phyloP scores from a whole-genome alignment of 2,113 vertebrate genomes.

The Elephantulus edwardii region DNA sequence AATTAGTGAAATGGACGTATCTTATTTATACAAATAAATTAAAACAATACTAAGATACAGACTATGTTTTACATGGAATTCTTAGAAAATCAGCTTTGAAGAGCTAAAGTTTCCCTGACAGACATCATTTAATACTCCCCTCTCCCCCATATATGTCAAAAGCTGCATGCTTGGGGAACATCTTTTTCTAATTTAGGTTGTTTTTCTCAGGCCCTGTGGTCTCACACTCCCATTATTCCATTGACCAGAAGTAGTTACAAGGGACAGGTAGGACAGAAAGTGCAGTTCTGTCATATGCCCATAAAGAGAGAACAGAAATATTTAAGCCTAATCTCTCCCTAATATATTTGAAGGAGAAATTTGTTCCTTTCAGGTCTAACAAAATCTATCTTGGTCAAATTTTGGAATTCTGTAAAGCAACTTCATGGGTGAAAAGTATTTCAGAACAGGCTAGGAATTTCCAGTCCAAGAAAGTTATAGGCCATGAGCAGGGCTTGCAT shows the following conservation, averaged over 20 bases:
- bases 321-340: conserved; percentile 6
- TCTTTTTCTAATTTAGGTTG: background rate
- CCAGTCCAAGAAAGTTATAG: background rate
- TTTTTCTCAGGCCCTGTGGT: background rate
- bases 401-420: background rate
- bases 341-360: background rate
- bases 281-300: too few species aligned
- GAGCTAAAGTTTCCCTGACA: background rate
- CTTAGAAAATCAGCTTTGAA: conserved; percentile 21
- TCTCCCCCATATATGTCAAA: background rate
- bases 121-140: background rate
- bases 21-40: background rate
- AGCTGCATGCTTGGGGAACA: background rate
- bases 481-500: background rate
- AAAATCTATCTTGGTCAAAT: conserved; percentile 28
- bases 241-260: too few species aligned
- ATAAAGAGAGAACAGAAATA: too few species aligned
- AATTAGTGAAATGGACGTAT: conserved; percentile 3
- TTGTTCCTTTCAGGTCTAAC: conserved; percentile 5
- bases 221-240: background rate
- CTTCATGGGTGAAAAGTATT: conserved; percentile 18
- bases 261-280: too few species aligned
- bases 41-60: background rate
- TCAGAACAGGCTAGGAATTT: background rate
- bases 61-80: background rate